A percentile compares a stretch with the other conserved stretches of the same genome.
Evolutionary conservation across 2,797 vertebrate genomes (phyloP).

Genomic region (Echiichthys vipera): DNA sequence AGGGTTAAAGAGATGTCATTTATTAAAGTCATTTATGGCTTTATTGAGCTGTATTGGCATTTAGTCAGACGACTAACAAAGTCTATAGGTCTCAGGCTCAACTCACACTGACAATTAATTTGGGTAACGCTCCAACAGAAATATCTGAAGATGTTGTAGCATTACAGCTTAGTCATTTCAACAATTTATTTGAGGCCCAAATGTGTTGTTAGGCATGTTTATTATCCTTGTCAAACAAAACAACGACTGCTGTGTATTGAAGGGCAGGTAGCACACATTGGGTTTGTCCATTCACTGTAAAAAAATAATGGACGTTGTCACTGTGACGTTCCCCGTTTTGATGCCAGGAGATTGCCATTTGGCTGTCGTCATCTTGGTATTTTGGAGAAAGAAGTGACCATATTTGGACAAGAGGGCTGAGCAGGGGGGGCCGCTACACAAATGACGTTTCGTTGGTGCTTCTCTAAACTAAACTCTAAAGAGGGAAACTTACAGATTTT

Average conservation of each 20-base stretch:
- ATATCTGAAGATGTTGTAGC: neutral
- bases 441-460: no score
- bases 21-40: slow-evolving; percentile 20
- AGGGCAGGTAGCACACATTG: neutral
- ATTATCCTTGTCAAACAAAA: neutral
- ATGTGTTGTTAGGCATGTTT: neutral
- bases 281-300: no score
- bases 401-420: no score
- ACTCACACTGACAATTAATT: neutral
- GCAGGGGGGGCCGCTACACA: no score
- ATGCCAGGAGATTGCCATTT: no score
- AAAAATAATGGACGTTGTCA: no score
- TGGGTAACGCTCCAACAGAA: neutral
- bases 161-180: neutral
- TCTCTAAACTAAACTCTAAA: no score
- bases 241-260: neutral
- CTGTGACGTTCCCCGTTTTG: no score
- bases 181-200: neutral
- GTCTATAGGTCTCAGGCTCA: neutral
- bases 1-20: slow-evolving; percentile 31
- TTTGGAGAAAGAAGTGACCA: no score
- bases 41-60: slow-evolving; percentile 40
- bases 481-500: no score
- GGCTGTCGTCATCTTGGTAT: no score
- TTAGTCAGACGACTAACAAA: slow-evolving; percentile 1